Evolutionary conservation across 2,888 invertebrate species (phyloP), one percentile per base, ranked within the genome.

Genomic region (Congeria kusceri): DNA sequence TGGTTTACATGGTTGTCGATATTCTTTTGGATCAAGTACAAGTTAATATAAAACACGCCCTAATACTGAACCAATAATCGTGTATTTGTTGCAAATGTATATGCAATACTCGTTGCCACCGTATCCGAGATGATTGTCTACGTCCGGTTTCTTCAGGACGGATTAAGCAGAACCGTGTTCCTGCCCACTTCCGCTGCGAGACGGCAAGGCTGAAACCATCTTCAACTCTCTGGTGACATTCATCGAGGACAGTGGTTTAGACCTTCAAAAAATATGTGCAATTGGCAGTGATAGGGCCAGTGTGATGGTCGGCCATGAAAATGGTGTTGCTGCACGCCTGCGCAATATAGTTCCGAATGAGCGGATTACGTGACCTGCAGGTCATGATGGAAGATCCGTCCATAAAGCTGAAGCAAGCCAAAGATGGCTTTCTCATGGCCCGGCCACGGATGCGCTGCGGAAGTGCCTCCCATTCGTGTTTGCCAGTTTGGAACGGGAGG

Each of bases 351-450:
- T 63, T 58, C 58, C 5, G 58, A 58, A 58, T 25, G 18, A 25
- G 23, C 5, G 20, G 23, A 20, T 25, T 58, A 27, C 27, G 15
- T 23, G 58, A 58, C 4, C 18, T 58, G 20, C 49, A 49, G 18
- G 49, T 49, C 18, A 39, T 69, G 29, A 44, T 68, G 27, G 53
- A 66, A 44, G 73, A 61, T 11, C 46, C 59, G 32, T 13, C n/a
- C 3, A 18, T 71, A 15, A 77, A 77, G 47, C 5, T 66, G 0
- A 58, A 53, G 20, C 49, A 73, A 32, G 72, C 72, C 1, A 77
- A 77, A 56, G 77, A 83, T 58, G 83, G 83, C 25, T 79, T 25
- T 75, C 75, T 15, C 75, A 76, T 62, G 70, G 70, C 15, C 44
- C 29, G 15, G 66, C 79, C 13, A 56, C 56, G 1, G 23, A 15